phyloP scores from a whole-genome alignment of 2,888 invertebrate genomes.

The Trilocha varians region DNA sequence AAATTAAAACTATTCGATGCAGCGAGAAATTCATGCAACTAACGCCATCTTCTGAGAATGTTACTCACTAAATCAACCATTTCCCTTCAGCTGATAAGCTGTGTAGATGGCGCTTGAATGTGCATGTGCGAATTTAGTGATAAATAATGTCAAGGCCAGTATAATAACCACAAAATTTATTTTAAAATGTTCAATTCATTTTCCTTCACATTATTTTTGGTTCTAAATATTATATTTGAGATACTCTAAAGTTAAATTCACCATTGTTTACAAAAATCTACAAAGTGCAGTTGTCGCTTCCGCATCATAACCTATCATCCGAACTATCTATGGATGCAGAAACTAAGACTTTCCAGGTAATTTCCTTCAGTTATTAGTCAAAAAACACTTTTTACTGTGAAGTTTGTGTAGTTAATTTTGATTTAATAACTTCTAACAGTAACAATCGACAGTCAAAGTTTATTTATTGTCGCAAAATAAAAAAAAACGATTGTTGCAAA shows the following conservation, averaged over 20 bases:
- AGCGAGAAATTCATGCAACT: slow-evolving; percentile 12
- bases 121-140: slow-evolving; percentile 53
- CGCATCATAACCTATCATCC: slow-evolving; percentile 49
- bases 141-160: slow-evolving; percentile 66
- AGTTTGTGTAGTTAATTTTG: no score
- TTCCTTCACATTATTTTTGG: slow-evolving; percentile 6
- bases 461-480: neutral
- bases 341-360: slow-evolving; percentile 12
- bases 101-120: slow-evolving; percentile 31
- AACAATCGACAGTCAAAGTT: neutral
- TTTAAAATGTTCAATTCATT: slow-evolving; percentile 9
- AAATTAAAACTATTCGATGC: neutral
- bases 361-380: neutral
- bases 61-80: slow-evolving; percentile 2
- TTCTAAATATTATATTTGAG: slow-evolving; percentile 3
- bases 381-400: no score
- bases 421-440: neutral
- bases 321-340: slow-evolving; percentile 25
- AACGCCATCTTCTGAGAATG: slow-evolving; percentile 38
- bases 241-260: slow-evolving; percentile 6
- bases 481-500: slow-evolving; percentile 25
- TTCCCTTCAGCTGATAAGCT: slow-evolving; percentile 12
- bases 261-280: slow-evolving; percentile 7
- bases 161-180: slow-evolving; percentile 24
- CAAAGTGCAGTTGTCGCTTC: slow-evolving; percentile 25